phyloP scores from a whole-genome alignment of 2,113 vertebrate genomes.

The Vanacampus margaritifer region DNA sequence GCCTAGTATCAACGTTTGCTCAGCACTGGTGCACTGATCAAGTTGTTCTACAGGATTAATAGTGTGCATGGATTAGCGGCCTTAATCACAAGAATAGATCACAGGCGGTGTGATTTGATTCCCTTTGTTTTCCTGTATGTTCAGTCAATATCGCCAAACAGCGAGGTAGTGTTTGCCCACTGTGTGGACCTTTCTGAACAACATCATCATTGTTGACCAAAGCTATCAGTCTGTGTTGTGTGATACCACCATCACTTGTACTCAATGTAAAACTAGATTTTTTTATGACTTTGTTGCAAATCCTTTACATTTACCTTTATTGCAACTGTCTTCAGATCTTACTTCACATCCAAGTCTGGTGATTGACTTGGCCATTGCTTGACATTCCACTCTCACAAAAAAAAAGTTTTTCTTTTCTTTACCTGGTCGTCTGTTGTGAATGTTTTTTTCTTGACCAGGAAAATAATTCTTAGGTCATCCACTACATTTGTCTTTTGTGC shows the following conservation, averaged over 20 bases:
- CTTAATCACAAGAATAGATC: slow-evolving; percentile 54
- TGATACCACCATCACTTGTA: slow-evolving; percentile 55
- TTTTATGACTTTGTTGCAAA: no score
- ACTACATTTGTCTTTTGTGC: no score
- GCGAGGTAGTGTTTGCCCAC: slow-evolving; percentile 54
- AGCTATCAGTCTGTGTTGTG: slow-evolving; percentile 59
- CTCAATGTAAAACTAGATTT: slow-evolving; percentile 39
- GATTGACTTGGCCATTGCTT: no score
- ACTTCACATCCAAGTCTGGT: no score
- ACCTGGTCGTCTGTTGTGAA: no score
- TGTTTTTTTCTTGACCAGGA: no score
- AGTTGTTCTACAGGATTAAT: slow-evolving; percentile 47
- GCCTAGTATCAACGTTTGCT: slow-evolving; percentile 20
- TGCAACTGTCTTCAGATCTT: no score
- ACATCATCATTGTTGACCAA: slow-evolving; percentile 55
- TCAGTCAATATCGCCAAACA: slow-evolving; percentile 45
- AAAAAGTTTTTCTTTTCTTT: no score
- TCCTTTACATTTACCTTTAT: no score
- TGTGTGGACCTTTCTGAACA: slow-evolving; percentile 51
- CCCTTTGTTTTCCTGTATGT: slow-evolving; percentile 44
- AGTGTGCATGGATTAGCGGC: slow-evolving; percentile 53
- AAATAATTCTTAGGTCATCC: no score
- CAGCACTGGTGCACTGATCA: slow-evolving; percentile 12
- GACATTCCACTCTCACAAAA: no score
- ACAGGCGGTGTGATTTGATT: slow-evolving; percentile 56